phyloP scores from a whole-genome alignment of 2,797 vertebrate species.

The Glyptemys insculpta region DNA sequence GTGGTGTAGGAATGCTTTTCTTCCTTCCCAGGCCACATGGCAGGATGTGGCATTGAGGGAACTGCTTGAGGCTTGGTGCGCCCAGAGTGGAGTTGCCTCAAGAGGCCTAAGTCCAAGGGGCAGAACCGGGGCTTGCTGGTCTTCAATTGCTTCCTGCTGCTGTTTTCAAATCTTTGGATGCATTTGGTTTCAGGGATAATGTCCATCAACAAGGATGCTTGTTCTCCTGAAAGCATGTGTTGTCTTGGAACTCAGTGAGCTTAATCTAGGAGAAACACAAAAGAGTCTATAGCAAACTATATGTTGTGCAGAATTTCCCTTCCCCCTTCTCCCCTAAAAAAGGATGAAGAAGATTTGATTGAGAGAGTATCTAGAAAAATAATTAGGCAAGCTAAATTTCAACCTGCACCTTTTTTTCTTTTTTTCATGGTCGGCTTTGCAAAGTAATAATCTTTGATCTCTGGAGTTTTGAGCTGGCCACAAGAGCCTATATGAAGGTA shows the following conservation, averaged over 20 bases:
- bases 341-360: background rate
- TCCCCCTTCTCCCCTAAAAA: background rate
- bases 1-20: background rate
- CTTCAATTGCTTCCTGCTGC: background rate
- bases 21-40: fast-evolving
- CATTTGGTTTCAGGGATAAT: background rate
- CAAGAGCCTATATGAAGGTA: background rate
- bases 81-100: fast-evolving
- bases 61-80: background rate
- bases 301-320: background rate
- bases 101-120: background rate
- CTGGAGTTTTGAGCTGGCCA: background rate
- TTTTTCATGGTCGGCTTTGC: background rate
- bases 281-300: fast-evolving
- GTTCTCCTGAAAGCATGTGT: background rate
- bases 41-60: background rate
- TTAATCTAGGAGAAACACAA: background rate
- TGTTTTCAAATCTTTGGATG: background rate
- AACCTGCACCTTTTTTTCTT: background rate
- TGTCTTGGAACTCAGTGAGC: background rate
- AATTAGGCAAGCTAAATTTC: background rate
- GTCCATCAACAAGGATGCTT: background rate
- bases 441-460: slow-evolving; percentile 49
- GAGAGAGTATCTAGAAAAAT: slow-evolving; percentile 1
- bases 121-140: background rate